Percentiles rank a stretch among this genome's conserved stretches.
Conservation (phyloP, 1,140 invertebrate species). For the Acromyrmex echinatior region DNA sequence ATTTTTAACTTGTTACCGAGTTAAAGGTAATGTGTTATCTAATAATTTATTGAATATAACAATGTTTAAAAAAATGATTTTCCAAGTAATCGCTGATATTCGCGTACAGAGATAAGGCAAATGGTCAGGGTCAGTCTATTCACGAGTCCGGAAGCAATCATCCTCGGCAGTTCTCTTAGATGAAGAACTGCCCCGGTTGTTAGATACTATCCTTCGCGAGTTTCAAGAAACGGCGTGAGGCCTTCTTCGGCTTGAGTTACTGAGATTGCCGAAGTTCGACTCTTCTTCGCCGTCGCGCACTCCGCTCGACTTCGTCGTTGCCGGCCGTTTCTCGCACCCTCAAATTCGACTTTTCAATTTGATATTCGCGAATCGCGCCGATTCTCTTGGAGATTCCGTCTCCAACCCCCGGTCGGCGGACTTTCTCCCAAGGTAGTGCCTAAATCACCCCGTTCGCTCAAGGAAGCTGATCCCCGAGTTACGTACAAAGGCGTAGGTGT, state of each 20-base stretch:
- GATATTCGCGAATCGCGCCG: slow-evolving; percentile 73
- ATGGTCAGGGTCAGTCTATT: slow-evolving; percentile 32
- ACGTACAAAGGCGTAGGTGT: slow-evolving; percentile 59
- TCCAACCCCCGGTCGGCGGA: neutral
- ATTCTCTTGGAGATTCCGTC: slow-evolving; percentile 37
- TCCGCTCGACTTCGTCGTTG: slow-evolving; percentile 14
- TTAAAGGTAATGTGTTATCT: neutral
- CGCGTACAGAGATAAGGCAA: slow-evolving; percentile 3
- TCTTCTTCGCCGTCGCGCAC: slow-evolving; percentile 47
- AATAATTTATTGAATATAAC: neutral
- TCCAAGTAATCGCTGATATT: neutral
- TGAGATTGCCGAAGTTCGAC: slow-evolving; percentile 70
- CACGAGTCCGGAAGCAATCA: slow-evolving; percentile 40
- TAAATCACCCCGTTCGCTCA: slow-evolving; percentile 58
- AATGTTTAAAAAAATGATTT: neutral
- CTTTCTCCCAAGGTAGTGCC: slow-evolving; percentile 32
- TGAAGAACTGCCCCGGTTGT: slow-evolving; percentile 40
- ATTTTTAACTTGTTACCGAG: neutral
- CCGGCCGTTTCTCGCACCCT: slow-evolving; percentile 36
- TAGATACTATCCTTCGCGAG: slow-evolving; percentile 46
- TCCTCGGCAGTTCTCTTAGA: slow-evolving; percentile 14
- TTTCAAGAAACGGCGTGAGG: slow-evolving; percentile 58
- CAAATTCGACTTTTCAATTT: slow-evolving; percentile 76
- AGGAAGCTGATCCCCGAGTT: slow-evolving; percentile 60
- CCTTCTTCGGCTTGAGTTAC: slow-evolving; percentile 66